Conservation (phyloP, 1,140 invertebrate genomes). For the Hyphantria cunea region DNA sequence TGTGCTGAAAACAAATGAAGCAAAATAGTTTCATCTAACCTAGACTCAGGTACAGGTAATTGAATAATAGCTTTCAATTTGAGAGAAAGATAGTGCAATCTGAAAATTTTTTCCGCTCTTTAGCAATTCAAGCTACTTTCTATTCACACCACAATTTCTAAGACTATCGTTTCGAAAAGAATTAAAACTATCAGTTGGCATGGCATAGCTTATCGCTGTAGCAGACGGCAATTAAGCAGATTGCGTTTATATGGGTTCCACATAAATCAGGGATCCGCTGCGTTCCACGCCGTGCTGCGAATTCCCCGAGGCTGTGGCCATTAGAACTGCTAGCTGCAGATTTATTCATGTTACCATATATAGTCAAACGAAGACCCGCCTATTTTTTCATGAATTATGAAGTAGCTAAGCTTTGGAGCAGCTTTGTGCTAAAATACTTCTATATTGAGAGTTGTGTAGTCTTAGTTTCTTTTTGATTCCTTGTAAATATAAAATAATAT, state of each 20-base stretch:
- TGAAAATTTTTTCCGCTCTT: not conserved
- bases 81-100: no score
- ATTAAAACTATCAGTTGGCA: constrained; percentile 23
- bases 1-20: no score
- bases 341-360: not conserved
- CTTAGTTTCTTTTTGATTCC: no score
- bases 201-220: constrained; percentile 38
- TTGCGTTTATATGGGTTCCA: constrained; percentile 50
- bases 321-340: constrained; percentile 24
- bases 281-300: constrained; percentile 47
- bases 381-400: no score
- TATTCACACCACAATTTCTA: not conserved
- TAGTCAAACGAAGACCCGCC: no score
- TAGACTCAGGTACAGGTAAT: no score
- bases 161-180: constrained; percentile 13
- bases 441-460: no score
- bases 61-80: no score
- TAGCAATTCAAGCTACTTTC: constrained; percentile 3
- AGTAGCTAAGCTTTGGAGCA: no score
- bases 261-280: constrained; percentile 54
- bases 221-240: constrained; percentile 49
- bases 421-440: no score
- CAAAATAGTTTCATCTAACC: no score
- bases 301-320: constrained; percentile 45
- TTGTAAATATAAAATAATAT: no score